These are phyloP conservation scores for Eulimnadia texana DNA, from an alignment of 1,140 invertebrate genomes.

Conservation along the genomic window DNA sequence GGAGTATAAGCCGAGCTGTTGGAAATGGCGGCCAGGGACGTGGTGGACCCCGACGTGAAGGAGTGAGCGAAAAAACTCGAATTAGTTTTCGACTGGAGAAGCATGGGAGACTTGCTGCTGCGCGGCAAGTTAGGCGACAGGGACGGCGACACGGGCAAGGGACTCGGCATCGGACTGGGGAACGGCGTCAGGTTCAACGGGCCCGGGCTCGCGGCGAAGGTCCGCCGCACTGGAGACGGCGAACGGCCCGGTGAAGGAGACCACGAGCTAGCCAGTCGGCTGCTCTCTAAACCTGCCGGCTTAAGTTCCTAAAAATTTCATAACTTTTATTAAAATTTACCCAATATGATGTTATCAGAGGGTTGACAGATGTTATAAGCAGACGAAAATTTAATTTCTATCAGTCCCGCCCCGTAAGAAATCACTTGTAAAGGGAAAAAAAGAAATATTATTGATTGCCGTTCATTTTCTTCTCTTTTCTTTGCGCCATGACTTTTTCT, in stretches of 20 bases:
- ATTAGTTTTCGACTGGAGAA: conserved; percentile 3
- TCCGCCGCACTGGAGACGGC: conserved; percentile 1
- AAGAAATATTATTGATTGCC: too few species aligned
- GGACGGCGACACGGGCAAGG: conserved; percentile 1
- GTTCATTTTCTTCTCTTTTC: background rate
- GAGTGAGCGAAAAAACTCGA: background rate
- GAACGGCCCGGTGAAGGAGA: conserved; percentile 2
- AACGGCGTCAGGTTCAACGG: conserved; percentile 4
- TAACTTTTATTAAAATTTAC: background rate
- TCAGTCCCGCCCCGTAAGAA: background rate
- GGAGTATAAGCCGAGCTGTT: conserved; percentile 46
- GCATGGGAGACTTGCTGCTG: conserved; percentile 5
- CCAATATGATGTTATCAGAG: background rate
- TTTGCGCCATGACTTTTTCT: background rate
- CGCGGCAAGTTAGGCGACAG: background rate
- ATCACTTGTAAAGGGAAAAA: too few species aligned
- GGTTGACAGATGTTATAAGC: background rate
- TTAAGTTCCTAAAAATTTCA: background rate
- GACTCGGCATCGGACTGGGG: conserved; percentile 10
- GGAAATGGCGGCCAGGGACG: conserved; percentile 15
- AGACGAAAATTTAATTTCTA: conserved; percentile 1
- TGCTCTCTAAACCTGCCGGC: background rate
- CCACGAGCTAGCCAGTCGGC: conserved; percentile 8
- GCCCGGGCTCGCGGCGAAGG: background rate
- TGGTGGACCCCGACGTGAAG: conserved; percentile 20